Base-by-base conservation (phyloP, 2,888 invertebrate genomes). In the Bimastos eiseni region DNA sequence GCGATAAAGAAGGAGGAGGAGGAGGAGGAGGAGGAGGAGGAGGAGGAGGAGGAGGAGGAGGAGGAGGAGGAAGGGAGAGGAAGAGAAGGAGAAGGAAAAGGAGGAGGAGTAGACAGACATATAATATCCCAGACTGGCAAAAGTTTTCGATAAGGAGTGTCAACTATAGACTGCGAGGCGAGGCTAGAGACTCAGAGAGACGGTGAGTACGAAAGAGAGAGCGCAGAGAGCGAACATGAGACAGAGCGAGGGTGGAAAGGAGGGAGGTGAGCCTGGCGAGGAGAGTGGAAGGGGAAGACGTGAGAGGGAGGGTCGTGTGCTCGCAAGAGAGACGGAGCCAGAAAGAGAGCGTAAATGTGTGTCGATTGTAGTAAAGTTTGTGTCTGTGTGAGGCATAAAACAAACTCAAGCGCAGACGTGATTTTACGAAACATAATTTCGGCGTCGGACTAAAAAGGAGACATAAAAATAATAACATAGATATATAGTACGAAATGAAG, bases 321-420 rank as follows among this genome's bases (percentile, higher is more conserved):
- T 1, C 15, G 49, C 24, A 21, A n/a, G 70, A 6, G n/a, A 70
- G 70, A 70, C 70, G 8, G 70, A 70, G 70, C 30, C 70, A 70
- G 70, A 70, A 1, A 49, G 70, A n/a, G n/a, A 70, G 70, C 30
- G 8, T 70, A n/a, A 70, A 70, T n/a, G 70, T n/a, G 70, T 70
- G 70, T 70, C 70, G 70, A 70, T 70, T 70, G n/a, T 70, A 70
- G n/a, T 70, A 70, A 70, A n/a, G 24, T 55, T 55, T 55, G 70
- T 70, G 70, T 24, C 24, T 24, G 24, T 30, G 70, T n/a, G 70
- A 70, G 5, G 70, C 70, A 70, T n/a, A 70, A n/a, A 70, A 70
- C 70, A 70, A 70, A 70, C 70, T 70, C n/a, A n/a, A 70, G 70
- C n/a, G 70, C 70, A 70, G 70, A 70, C 70, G 70, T 70, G 70